Evolutionary conservation across 2,888 invertebrate species (phyloP), one percentile per base, ranked within the genome.

Genomic region (Xiphydria camelus): DNA sequence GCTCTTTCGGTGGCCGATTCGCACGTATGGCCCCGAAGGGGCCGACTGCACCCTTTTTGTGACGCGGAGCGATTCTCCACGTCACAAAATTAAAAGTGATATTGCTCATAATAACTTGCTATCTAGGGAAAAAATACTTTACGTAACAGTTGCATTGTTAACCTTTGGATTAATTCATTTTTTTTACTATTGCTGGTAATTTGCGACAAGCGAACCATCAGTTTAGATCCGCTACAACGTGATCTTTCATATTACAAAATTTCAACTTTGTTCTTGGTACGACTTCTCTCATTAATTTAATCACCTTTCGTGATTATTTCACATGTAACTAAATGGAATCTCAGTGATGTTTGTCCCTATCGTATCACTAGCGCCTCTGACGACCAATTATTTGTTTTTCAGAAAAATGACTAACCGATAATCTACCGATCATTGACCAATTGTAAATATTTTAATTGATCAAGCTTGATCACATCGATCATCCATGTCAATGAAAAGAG

Each of bases 261-360:
- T 41, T 35, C 36, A 46, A 29, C 41, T 46, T 46, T 9, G 41
- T 41, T 19, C 45, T 41, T 12, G 41, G 41, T 23, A 46, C 45
- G 17, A 41, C 45, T 9, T 46, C 45, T 36, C 36, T 36, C 7
- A 41, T 46, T 19, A 41, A 41, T 31, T 29, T 18, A 26, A 46
- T 37, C 29, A 35, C 36, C 36, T 36, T 26, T 10, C 7, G 10
- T 10, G n/a, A 6, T 19, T 29, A 7, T 41, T 45, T 45, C 10
- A 2, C 29, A 41, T 41, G 18, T 29, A 19, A 18, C 10, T 4
- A 14, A 20, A 41, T 22, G 31, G 35, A 14, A 14, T 14, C 23
- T 26, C 10, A n/a, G 5, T 4, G 23, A 12, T 35, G 32, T 46
- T 46, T 46, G 41, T 41, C 36, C 29, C 41, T 35, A 46, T 41